These are phyloP conservation scores for Notiomystis cincta DNA, from an alignment of 2,113 vertebrate genomes.

Conservation along the genomic window DNA sequence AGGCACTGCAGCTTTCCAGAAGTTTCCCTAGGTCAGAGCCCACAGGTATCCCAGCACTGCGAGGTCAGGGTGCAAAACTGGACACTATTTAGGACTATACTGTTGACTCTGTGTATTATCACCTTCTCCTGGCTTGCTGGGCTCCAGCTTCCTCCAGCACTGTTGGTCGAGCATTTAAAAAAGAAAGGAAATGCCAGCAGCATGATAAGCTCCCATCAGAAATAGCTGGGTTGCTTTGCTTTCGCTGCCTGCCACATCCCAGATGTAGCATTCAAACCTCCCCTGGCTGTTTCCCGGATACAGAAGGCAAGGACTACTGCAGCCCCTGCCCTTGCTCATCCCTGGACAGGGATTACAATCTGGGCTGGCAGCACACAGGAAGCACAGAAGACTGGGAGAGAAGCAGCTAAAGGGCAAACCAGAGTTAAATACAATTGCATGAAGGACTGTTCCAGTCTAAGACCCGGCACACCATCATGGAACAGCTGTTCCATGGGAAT, in stretches of 20 bases:
- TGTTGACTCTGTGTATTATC: fast-evolving
- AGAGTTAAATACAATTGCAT: background rate
- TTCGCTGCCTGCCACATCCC: background rate
- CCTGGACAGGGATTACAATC: fast-evolving
- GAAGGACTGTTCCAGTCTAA: background rate
- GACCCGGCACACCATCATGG: background rate
- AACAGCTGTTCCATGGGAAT: background rate
- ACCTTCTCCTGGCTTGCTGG: background rate
- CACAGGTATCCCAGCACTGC: fast-evolving
- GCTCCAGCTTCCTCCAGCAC: background rate
- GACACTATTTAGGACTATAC: background rate
- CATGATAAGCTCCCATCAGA: background rate
- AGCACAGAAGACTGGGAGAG: background rate
- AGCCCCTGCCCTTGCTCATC: background rate
- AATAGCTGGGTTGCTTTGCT: background rate
- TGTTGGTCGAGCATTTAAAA: background rate
- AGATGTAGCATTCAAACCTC: background rate
- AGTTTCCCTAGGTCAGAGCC: background rate
- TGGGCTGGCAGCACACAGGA: background rate
- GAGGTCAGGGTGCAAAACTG: fast-evolving
- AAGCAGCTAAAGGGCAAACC: background rate
- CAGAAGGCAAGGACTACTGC: background rate
- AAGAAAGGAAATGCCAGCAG: background rate
- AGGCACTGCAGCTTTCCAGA: background rate
- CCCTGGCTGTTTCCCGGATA: background rate